A percentile compares a stretch with the other conserved stretches of the same genome.
These are phyloP conservation scores for Pleuronectes platessa DNA, from an alignment of 2,113 vertebrate genomes.

Conservation along the genomic window DNA sequence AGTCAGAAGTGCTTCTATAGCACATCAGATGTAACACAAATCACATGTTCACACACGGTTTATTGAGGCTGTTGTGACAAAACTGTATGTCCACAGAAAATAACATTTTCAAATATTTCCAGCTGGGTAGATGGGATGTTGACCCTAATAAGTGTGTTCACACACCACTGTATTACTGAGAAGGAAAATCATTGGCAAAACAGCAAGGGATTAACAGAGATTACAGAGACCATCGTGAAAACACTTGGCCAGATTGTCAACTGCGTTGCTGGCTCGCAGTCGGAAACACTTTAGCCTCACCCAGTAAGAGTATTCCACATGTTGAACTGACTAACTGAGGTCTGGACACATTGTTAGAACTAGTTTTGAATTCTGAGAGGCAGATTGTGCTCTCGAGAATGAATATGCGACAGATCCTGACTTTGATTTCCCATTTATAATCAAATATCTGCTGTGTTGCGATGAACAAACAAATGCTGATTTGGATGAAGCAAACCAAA, in stretches of 20 bases:
- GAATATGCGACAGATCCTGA: background rate
- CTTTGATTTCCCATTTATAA: background rate
- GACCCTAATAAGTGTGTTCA: background rate
- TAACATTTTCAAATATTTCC: slow-evolving; percentile 22
- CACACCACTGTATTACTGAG: background rate
- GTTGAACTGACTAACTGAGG: background rate
- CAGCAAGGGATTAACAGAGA: slow-evolving; percentile 20
- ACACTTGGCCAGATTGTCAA: slow-evolving; percentile 25
- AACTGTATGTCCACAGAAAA: background rate
- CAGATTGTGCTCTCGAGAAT: slow-evolving; percentile 8
- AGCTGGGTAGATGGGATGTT: background rate
- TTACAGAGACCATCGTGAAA: slow-evolving; percentile 33
- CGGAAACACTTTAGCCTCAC: slow-evolving; percentile 34
- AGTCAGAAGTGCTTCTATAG: background rate
- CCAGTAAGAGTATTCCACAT: slow-evolving; percentile 10
- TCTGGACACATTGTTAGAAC: background rate
- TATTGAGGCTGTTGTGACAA: background rate
- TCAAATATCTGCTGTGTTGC: background rate
- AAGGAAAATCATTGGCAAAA: background rate
- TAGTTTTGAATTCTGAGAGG: background rate
- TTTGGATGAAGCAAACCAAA: no score
- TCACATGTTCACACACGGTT: background rate
- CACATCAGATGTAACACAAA: background rate
- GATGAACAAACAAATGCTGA: background rate
- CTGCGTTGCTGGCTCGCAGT: slow-evolving; percentile 28